Base-by-base conservation (phyloP, 1,140 invertebrate genomes). In the Aphelenchoides besseyi region DNA sequence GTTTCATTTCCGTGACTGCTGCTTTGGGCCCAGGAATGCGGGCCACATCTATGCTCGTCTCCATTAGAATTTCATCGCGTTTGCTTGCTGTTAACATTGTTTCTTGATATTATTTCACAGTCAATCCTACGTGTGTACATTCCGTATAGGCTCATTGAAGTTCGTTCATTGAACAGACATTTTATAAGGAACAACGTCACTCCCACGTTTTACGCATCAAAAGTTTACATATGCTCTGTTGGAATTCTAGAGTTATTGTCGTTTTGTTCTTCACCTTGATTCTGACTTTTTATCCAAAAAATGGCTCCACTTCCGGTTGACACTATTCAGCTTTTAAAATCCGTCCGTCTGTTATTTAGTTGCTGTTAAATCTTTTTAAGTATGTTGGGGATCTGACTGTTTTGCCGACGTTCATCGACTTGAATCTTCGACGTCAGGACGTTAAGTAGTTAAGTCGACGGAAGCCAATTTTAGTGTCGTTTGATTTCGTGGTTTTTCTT, bases 1-100 rank as follows among this genome's bases (percentile, higher is more conserved):
- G 59, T 61, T 61, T 61, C 59, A 61, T 2, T 61, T 61, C 59
- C 59, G n/a, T n/a, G n/a, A n/a, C n/a, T n/a, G n/a, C n/a, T n/a
- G n/a, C n/a, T n/a, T n/a, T n/a, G n/a, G n/a, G n/a, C n/a, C n/a
- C n/a, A n/a, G n/a, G 41, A 48, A 48, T 48, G 12, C 41, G 12
- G 41, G 12, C 41, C 41, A 48, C 41, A 23, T 48, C n/a, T n/a
- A n/a, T n/a, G n/a, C n/a, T n/a, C n/a, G n/a, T 48, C 41, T 48
- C 41, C 41, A 48, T 48, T 48, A 48, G 23, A 12, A 48, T 48
- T 48, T 23, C n/a, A n/a, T n/a, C n/a, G n/a, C n/a, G n/a, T n/a
- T n/a, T n/a, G n/a, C n/a, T n/a, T n/a, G n/a, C n/a, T n/a, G n/a
- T n/a, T n/a, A n/a, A n/a, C n/a, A n/a, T n/a, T n/a, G n/a, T n/a